Conservation (phyloP, 2,797 vertebrate species). For the Argyrosomus regius region DNA sequence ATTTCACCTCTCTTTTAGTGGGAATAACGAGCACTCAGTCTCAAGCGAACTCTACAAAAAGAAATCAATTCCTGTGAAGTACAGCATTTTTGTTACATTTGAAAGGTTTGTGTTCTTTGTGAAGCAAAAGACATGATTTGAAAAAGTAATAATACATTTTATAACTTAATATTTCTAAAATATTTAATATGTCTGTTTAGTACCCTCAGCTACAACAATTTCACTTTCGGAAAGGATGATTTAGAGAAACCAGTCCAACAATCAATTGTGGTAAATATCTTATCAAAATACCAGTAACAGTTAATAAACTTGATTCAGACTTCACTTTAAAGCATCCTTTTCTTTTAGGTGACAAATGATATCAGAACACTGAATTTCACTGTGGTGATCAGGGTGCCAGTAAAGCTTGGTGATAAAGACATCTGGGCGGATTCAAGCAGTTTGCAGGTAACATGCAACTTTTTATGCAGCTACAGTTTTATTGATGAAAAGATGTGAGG, state of each 20-base stretch:
- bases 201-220: constrained; percentile 86
- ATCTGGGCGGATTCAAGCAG: constrained; percentile 76
- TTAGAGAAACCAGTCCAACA: constrained; percentile 79
- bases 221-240: constrained; percentile 76
- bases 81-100: constrained; percentile 82
- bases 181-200: constrained; percentile 65
- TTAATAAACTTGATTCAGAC: not conserved
- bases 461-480: not conserved
- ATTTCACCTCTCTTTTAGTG: constrained; percentile 69
- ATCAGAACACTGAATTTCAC: constrained; percentile 76
- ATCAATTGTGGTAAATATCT: constrained; percentile 80
- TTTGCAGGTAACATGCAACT: constrained; percentile 66
- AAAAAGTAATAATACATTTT: not conserved
- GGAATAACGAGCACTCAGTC: constrained; percentile 70
- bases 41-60: constrained; percentile 63
- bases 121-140: not conserved
- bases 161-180: not conserved
- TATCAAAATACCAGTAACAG: not conserved
- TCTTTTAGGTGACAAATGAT: constrained; percentile 84
- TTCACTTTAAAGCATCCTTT: not conserved
- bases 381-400: constrained; percentile 85
- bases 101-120: constrained; percentile 68
- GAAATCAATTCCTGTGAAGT: constrained; percentile 85
- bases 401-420: constrained; percentile 77
- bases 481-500: not conserved